Conservation (phyloP, 2,113 vertebrate species). For the Microcebus tavaratra region DNA sequence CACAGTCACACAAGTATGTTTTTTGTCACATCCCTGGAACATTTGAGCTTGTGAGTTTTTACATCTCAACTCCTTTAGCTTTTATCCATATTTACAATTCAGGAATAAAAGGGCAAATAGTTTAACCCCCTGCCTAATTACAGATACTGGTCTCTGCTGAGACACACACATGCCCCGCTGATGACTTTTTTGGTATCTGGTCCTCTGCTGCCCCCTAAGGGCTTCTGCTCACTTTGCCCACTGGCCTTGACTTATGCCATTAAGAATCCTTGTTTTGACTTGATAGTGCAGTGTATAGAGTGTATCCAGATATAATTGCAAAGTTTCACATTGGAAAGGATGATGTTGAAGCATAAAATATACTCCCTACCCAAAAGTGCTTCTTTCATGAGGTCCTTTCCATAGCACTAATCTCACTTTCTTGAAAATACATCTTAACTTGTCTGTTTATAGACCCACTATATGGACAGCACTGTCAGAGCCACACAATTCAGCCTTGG, state of each 20-base stretch:
- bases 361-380: neutral
- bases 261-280: neutral
- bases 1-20: neutral
- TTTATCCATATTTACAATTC: neutral
- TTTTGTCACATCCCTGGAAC: neutral
- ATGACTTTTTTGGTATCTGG: neutral
- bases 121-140: neutral
- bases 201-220: constrained; percentile 71
- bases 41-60: neutral
- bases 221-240: constrained; percentile 48
- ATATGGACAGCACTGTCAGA: neutral
- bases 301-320: neutral
- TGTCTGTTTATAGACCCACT: neutral
- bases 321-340: neutral
- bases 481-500: neutral
- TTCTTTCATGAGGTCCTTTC: neutral
- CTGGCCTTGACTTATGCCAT: neutral
- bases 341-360: neutral
- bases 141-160: neutral
- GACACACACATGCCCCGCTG: neutral
- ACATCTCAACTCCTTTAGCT: neutral
- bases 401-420: neutral
- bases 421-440: neutral
- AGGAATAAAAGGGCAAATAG: neutral
- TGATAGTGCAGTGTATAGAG: neutral